Evolutionary conservation across 2,888 invertebrate species (phyloP).

Genomic region (Leucophenga montana): DNA sequence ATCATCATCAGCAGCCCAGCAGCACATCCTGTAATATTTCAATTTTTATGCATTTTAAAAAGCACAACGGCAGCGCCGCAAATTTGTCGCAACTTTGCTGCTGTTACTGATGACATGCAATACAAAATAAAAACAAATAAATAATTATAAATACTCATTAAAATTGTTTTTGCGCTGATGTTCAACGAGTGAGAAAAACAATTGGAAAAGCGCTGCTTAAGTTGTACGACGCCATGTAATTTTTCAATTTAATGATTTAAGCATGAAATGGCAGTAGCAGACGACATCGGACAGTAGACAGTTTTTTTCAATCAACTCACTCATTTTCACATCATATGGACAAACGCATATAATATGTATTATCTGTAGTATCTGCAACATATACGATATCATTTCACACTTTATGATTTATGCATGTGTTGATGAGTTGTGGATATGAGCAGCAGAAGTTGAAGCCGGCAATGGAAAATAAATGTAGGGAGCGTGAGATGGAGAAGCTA

Average conservation of each 20-base stretch:
- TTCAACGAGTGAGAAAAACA: too few species aligned
- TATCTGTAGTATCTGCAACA: not conserved
- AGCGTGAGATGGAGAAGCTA: not conserved
- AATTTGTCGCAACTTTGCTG: not conserved
- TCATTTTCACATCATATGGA: not conserved
- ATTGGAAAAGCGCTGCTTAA: slow-evolving; percentile 35
- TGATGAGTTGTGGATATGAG: slow-evolving; percentile 22
- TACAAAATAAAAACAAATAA: not conserved
- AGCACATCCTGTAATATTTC: too few species aligned
- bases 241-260: slow-evolving; percentile 54
- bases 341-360: not conserved
- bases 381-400: slow-evolving; percentile 9
- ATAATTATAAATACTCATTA: slow-evolving; percentile 13
- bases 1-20: too few species aligned
- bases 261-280: slow-evolving; percentile 17
- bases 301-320: not conserved
- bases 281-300: not conserved
- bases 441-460: not conserved
- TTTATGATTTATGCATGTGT: slow-evolving; percentile 20
- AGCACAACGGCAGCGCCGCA: too few species aligned
- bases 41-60: too few species aligned
- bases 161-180: not conserved
- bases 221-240: slow-evolving; percentile 52
- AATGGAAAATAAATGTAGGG: not conserved
- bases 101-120: too few species aligned